Percentiles rank a stretch among this genome's conserved stretches.
phyloP scores from a whole-genome alignment of 2,113 vertebrate genomes.

The Cynopterus brachyotis region DNA sequence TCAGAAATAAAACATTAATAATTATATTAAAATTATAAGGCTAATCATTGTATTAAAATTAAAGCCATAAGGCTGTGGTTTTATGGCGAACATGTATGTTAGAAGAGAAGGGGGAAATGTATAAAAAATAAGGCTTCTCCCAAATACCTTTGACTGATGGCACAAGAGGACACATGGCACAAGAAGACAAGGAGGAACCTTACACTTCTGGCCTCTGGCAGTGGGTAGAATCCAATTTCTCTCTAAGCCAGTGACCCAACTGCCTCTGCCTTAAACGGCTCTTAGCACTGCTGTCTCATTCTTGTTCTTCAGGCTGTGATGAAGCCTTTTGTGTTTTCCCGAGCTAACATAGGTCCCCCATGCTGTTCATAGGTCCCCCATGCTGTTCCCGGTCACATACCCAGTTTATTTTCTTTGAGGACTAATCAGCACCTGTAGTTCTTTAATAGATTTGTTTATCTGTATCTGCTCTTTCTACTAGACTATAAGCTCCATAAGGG shows the following conservation, averaged over 20 bases:
- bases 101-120: not conserved
- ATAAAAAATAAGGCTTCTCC: not conserved
- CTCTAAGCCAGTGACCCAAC: not conserved
- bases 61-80: not conserved
- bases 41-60: not conserved
- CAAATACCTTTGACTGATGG: not conserved
- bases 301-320: not conserved
- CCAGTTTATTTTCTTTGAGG: not conserved
- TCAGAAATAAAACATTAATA: not conserved
- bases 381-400: not conserved
- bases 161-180: not conserved
- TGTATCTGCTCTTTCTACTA: not conserved
- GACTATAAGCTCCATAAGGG: not conserved
- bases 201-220: constrained; percentile 18
- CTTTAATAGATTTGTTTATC: not conserved
- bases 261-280: constrained; percentile 17
- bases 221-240: not conserved
- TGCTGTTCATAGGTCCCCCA: not conserved
- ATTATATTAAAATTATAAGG: not conserved
- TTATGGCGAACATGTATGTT: not conserved
- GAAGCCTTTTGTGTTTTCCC: not conserved
- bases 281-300: not conserved
- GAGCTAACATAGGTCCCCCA: not conserved
- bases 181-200: constrained; percentile 24
- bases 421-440: not conserved